Evolutionary conservation across 2,888 invertebrate species (phyloP).

Genomic region (Margaritifera margaritifera): DNA sequence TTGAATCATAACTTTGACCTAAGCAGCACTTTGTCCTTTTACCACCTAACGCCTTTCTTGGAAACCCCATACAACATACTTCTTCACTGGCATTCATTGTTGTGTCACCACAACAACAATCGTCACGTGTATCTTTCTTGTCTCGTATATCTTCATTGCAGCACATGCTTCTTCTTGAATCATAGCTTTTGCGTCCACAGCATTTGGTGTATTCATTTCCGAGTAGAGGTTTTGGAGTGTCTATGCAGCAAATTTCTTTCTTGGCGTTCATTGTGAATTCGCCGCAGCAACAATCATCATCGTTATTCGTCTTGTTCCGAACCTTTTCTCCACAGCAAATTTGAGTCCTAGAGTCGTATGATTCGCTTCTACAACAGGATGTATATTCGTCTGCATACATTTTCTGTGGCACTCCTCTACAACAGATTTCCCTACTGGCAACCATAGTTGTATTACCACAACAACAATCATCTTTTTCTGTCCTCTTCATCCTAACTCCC

Average conservation of each 20-base stretch:
- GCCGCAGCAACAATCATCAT: constrained; percentile 29
- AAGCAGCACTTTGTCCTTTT: constrained; percentile 21
- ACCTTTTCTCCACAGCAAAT: constrained; percentile 25
- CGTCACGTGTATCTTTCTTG: constrained; percentile 19
- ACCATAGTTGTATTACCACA: constrained; percentile 30
- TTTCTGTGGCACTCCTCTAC: constrained; percentile 23
- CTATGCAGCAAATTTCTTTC: constrained; percentile 29
- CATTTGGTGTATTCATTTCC: constrained; percentile 23
- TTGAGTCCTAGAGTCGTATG: constrained; percentile 21
- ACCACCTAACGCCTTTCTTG: constrained; percentile 11
- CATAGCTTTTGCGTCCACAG: constrained; percentile 19
- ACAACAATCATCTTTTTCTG: constrained; percentile 28
- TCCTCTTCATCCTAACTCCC: constrained; percentile 20
- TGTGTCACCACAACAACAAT: constrained; percentile 28
- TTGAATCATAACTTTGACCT: constrained; percentile 22
- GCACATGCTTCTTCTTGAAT: constrained; percentile 18
- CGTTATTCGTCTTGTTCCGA: constrained; percentile 15
- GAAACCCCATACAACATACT: constrained; percentile 25
- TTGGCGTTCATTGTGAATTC: constrained; percentile 23
- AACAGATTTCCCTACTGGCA: constrained; percentile 25
- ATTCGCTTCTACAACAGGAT: constrained; percentile 19
- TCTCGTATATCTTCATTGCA: constrained; percentile 18
- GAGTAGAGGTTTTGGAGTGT: constrained; percentile 13
- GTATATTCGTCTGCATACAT: constrained; percentile 20
- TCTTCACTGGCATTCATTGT: constrained; percentile 25